Evolutionary conservation across 1,140 invertebrate species (phyloP).

Genomic region (Pissodes strobi): DNA sequence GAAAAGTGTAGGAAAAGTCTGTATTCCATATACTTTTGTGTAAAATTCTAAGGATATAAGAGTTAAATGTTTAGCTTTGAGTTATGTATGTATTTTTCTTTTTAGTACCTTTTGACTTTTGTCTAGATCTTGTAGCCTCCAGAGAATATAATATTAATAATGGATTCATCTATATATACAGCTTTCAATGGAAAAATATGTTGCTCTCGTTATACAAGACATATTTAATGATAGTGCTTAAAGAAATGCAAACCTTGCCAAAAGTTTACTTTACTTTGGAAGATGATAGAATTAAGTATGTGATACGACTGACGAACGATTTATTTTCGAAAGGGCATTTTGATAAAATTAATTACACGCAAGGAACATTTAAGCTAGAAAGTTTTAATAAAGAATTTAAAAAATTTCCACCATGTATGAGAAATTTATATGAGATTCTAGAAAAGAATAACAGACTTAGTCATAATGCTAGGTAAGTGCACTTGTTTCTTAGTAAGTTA

Average conservation of each 20-base stretch:
- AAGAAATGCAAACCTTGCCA: slow-evolving; percentile 48
- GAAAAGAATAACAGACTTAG: slow-evolving; percentile 70
- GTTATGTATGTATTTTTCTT: slow-evolving; percentile 47
- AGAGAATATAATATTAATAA: slow-evolving; percentile 59
- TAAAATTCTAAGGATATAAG: no score
- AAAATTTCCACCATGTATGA: slow-evolving; percentile 78
- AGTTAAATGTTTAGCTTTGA: slow-evolving; percentile 2
- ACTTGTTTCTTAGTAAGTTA: no score
- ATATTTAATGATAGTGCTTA: slow-evolving; percentile 56
- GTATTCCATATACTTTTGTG: no score
- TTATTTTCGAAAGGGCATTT: slow-evolving; percentile 36
- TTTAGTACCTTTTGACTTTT: slow-evolving; percentile 58
- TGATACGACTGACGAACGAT: slow-evolving; percentile 43
- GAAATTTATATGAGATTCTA: slow-evolving; percentile 68
- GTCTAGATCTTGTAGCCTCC: slow-evolving; percentile 58
- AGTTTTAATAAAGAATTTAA: slow-evolving; percentile 61
- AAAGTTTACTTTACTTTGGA: slow-evolving; percentile 58
- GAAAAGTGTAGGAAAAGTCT: no score
- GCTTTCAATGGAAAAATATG: slow-evolving; percentile 62
- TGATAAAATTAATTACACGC: slow-evolving; percentile 36
- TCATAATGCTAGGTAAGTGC: slow-evolving; percentile 66
- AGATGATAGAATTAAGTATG: slow-evolving; percentile 53
- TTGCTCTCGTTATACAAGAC: slow-evolving; percentile 59
- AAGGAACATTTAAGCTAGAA: slow-evolving; percentile 48
- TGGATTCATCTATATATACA: slow-evolving; percentile 60